Conservation (phyloP, 2,888 invertebrate genomes). For the Diploptera punctata region DNA sequence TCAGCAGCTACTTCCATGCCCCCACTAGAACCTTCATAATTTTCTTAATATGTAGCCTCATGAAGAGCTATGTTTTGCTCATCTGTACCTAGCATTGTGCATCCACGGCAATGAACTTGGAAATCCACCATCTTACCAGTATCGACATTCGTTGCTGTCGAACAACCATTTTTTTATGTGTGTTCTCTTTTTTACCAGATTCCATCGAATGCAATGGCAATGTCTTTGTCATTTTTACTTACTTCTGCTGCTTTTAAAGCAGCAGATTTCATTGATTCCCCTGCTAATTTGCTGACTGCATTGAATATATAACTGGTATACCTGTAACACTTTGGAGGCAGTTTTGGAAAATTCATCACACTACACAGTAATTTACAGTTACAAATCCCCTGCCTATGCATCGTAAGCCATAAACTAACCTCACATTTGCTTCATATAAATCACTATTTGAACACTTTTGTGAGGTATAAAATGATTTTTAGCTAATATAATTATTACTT, state of each 20-base stretch:
- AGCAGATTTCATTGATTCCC: neutral
- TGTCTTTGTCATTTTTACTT: neutral
- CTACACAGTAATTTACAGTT: neutral
- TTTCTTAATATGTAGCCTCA: neutral
- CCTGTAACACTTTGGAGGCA: neutral
- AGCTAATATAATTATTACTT: too few relatives aligned
- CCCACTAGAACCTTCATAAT: constrained; percentile 14
- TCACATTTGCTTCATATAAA: neutral
- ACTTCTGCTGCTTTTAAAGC: neutral
- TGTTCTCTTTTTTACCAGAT: neutral
- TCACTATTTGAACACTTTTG: too few relatives aligned
- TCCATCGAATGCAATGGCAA: neutral
- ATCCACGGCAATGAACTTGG: neutral
- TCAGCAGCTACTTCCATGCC: constrained; percentile 33
- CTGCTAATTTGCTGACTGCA: neutral
- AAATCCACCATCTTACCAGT: constrained; percentile 9
- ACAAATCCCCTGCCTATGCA: neutral
- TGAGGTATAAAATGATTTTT: too few relatives aligned
- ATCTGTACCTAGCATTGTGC: too few relatives aligned
- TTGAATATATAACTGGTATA: neutral
- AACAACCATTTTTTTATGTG: neutral
- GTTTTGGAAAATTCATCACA: neutral
- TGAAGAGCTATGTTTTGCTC: too few relatives aligned
- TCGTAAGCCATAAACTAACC: too few relatives aligned
- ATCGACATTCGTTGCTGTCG: neutral